Evolutionary conservation across 2,113 vertebrate genomes (phyloP).

Genomic region (Hystrix brachyura): DNA sequence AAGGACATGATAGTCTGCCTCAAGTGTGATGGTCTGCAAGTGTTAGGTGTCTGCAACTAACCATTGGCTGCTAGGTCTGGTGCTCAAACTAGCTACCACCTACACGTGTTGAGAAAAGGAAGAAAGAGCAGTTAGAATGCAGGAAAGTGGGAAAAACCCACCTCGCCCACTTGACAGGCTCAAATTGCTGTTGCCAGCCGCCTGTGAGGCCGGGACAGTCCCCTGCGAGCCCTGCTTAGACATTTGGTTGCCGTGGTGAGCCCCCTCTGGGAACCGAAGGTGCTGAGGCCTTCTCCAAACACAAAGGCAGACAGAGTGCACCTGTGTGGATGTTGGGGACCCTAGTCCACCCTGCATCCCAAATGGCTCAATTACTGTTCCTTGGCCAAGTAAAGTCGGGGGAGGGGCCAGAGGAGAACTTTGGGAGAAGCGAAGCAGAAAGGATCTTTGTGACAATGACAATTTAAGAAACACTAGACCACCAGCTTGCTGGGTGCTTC

Average conservation of each 20-base stretch:
- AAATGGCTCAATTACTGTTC: not conserved
- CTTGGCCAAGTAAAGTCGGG: rapidly evolving
- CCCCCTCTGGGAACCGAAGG: not conserved
- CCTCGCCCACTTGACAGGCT: conserved; percentile 77
- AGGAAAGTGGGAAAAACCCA: conserved; percentile 83
- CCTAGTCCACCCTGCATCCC: rapidly evolving
- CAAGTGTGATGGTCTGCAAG: too few relatives aligned
- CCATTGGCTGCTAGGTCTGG: conserved; percentile 34
- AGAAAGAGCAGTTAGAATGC: conserved; percentile 79
- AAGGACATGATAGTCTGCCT: not conserved
- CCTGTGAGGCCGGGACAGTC: conserved; percentile 73
- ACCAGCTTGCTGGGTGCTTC: conserved; percentile 32
- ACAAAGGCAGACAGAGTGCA: conserved; percentile 39
- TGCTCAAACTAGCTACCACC: conserved; percentile 79
- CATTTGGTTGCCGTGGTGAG: not conserved
- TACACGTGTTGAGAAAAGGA: conserved; percentile 77
- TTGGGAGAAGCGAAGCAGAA: conserved; percentile 10
- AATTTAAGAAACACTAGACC: conserved; percentile 54
- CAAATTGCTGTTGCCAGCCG: conserved; percentile 61
- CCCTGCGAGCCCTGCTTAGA: conserved; percentile 52
- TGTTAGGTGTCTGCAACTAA: conserved; percentile 47
- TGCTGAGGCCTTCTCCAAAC: not conserved
- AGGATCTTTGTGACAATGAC: conserved; percentile 61
- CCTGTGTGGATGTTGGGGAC: not conserved
- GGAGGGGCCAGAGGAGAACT: not conserved